Evolutionary conservation across 2,113 vertebrate genomes (phyloP).

Genomic region (Hippoglossus stenolepis): DNA sequence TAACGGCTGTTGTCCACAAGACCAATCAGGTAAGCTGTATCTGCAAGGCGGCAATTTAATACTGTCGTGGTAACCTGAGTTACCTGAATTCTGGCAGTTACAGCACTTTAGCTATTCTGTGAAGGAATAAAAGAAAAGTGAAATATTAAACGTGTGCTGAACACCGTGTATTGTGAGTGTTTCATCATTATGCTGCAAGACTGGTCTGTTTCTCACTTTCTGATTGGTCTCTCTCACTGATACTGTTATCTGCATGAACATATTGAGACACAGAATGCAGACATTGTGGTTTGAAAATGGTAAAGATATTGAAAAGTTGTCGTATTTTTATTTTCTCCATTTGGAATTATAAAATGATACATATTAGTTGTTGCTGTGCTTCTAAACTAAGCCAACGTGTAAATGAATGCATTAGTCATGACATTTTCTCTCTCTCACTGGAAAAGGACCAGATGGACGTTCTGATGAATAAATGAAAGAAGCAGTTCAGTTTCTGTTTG

Average conservation of each 20-base stretch:
- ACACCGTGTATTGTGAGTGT: not conserved
- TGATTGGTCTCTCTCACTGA: constrained; percentile 49
- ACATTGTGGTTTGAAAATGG: too few relatives aligned
- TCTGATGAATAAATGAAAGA: constrained; percentile 11
- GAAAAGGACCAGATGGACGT: not conserved
- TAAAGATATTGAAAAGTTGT: too few relatives aligned
- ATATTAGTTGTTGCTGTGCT: not conserved
- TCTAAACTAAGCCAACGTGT: not conserved
- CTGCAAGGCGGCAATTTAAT: not conserved
- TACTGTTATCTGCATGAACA: constrained; percentile 44
- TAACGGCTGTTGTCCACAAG: not conserved
- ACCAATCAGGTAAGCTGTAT: constrained; percentile 34
- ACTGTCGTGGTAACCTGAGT: not conserved
- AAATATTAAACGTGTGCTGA: not conserved
- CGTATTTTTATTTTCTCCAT: too few relatives aligned
- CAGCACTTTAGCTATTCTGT: not conserved
- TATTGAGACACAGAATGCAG: not conserved
- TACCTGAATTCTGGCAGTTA: not conserved
- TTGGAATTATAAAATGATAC: too few relatives aligned
- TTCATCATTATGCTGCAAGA: constrained; percentile 64
- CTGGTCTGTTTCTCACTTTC: constrained; percentile 51
- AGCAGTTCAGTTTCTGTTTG: not conserved
- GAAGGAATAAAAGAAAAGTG: not conserved
- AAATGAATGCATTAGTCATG: not conserved
- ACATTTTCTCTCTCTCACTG: not conserved